Evolutionary conservation across 2,113 vertebrate genomes (phyloP), one percentile per base, ranked within the genome.

Genomic region (Gallinago paraguaiae): DNA sequence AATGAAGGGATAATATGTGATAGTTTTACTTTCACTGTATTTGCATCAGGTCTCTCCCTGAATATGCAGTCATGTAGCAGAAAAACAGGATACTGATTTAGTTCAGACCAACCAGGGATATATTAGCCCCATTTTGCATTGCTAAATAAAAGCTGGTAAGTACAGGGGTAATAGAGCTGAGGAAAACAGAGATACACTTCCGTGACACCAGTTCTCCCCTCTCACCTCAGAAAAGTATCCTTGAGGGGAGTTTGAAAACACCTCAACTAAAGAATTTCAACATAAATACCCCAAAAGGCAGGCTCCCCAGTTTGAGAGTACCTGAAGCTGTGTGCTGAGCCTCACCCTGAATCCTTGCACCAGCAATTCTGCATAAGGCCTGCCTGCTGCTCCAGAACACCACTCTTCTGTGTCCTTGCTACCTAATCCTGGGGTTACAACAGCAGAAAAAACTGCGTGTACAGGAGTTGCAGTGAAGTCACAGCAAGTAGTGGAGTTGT

Each of bases 381-480:
- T n/a, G 1, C 43, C 19, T 75, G 24, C 33, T 63, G 7, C 11
- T 69, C 54, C 45, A 75, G 39, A 54, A 43, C 7, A 23, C 2
- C 1, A 20, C 9, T 59, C 11, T 50, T 16, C 18, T 67, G 1
- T 28, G 8, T 10, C 22, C 10, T 74, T 50, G 1, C 19, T 43
- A 4, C 7, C n/a, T 17, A 64, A 86, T 7, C 9, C 9, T 23
- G 8, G 11, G 2, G 3, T 31, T 50, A 43, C 1, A 1, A 65
- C 20, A 45, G 13, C 8, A 61, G 5, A 51, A 59, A 89, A 41
- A 18, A 3, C 10, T 4, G 72, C 51, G 4, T 5, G 5, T 31
- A 1, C 9, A 57, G 19, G 7, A 65, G 17, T 16, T 50, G 1
- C 11, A 57, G 3, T 3, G 0, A 3, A 68, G 6, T n/a, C 9